Evolutionary conservation across 2,113 vertebrate species (phyloP).

Genomic region (Protobothrops flavoviridis): DNA sequence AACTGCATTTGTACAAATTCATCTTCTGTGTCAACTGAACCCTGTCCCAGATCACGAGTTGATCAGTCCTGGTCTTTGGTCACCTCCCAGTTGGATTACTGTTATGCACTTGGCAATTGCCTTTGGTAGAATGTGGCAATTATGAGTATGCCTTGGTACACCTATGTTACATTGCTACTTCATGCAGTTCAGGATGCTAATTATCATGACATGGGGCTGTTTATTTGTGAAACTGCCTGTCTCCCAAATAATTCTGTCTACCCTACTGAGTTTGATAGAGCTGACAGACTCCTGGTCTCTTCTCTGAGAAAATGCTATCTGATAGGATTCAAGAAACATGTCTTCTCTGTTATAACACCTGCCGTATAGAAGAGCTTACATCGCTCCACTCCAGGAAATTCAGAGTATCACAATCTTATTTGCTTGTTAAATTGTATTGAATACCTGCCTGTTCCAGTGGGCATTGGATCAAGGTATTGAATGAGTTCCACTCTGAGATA

Average conservation of each 20-base stretch:
- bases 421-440: background rate
- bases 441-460: background rate
- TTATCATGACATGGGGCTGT: background rate
- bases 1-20: background rate
- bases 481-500: background rate
- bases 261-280: background rate
- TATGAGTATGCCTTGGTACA: background rate
- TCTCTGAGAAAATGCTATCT: background rate
- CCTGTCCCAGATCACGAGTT: background rate
- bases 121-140: background rate
- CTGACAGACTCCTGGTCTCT: background rate
- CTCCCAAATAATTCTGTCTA: background rate
- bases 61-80: background rate
- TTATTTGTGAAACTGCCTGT: background rate
- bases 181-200: background rate
- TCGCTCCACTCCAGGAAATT: background rate
- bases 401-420: background rate
- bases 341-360: background rate
- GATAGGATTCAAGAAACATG: background rate
- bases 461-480: background rate
- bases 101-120: background rate
- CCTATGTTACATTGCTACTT: background rate
- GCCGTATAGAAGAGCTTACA: background rate
- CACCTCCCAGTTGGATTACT: background rate
- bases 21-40: background rate